Conservation (phyloP, 2,888 invertebrate genomes). For the Chelonus formosanus region DNA sequence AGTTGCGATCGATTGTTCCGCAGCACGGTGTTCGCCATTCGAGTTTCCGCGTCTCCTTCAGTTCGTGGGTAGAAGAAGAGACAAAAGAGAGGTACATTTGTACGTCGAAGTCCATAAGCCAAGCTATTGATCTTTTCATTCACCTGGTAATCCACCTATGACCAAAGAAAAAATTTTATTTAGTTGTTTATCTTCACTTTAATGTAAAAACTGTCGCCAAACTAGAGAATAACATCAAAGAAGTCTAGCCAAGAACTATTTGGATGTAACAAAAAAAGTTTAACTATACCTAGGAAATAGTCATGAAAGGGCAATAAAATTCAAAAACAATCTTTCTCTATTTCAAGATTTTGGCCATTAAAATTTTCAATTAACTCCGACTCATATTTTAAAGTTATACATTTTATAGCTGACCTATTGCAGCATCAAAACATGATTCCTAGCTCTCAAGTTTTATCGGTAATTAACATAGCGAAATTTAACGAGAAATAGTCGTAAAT, state of each 20-base stretch:
- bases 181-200: too few species aligned
- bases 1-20: conserved; percentile 34
- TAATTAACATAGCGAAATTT: conserved; percentile 13
- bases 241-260: too few species aligned
- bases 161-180: too few species aligned
- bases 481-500: conserved; percentile 7
- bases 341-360: background rate
- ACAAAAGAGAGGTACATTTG: conserved; percentile 14
- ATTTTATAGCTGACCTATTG: conserved; percentile 6
- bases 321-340: background rate
- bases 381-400: background rate
- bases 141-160: too few species aligned
- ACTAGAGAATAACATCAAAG: too few species aligned
- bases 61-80: conserved; percentile 31
- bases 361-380: conserved; percentile 1
- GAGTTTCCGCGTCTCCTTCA: conserved; percentile 30
- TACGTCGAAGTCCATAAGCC: background rate
- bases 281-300: background rate
- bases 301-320: background rate
- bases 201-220: too few species aligned
- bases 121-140: too few species aligned
- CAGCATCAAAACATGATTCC: conserved; percentile 7
- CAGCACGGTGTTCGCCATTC: conserved; percentile 23
- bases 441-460: conserved; percentile 5
- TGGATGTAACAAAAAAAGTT: background rate